These are phyloP conservation scores for Nyctibius grandis DNA, from an alignment of 2,797 vertebrate genomes.

Conservation along the genomic window DNA sequence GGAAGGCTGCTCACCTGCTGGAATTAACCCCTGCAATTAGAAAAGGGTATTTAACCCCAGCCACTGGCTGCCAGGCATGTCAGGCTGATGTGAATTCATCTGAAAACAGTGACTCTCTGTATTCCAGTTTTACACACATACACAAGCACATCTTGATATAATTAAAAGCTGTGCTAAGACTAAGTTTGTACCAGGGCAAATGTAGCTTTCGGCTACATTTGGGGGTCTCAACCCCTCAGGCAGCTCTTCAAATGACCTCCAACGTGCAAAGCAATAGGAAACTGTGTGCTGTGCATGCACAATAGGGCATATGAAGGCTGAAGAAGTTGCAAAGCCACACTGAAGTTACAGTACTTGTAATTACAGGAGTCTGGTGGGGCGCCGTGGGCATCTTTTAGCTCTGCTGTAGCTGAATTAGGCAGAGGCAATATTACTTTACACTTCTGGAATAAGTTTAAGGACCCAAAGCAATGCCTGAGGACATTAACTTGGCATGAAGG, in stretches of 20 bases:
- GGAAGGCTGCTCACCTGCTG: background rate
- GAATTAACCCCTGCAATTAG: background rate
- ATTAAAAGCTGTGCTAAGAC: background rate
- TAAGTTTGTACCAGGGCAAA: background rate
- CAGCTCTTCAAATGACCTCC: background rate
- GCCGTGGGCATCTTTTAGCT: background rate
- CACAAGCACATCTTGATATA: background rate
- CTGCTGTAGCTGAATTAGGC: background rate
- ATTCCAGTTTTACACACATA: background rate
- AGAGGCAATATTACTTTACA: background rate
- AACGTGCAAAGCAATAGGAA: background rate
- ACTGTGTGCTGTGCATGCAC: background rate
- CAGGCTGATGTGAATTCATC: background rate
- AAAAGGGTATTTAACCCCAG: background rate
- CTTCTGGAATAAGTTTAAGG: background rate
- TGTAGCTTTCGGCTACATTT: background rate
- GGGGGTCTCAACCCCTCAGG: background rate
- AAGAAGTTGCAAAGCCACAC: background rate
- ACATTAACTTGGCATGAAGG: background rate
- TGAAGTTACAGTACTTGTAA: background rate
- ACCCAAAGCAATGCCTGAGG: background rate
- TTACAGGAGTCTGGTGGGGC: background rate
- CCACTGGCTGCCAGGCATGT: background rate
- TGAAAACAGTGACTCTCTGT: background rate
- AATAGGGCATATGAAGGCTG: background rate